Conservation (phyloP, 2,113 vertebrate species). For the Melanerpes aurifrons region DNA sequence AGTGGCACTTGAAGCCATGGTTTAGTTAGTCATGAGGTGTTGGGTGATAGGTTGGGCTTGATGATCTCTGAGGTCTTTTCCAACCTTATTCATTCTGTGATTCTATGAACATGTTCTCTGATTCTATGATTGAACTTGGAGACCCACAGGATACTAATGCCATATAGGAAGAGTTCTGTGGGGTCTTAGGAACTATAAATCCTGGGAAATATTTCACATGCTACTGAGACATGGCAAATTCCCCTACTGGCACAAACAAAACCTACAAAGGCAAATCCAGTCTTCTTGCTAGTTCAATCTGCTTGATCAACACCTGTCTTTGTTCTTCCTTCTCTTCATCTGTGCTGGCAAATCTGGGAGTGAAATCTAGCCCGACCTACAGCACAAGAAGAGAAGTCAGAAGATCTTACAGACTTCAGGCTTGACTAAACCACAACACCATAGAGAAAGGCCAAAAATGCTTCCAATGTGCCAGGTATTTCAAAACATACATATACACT, state of each 20-base stretch:
- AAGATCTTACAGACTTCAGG: neutral
- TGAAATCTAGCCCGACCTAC: conserved; percentile 96
- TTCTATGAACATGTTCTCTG: too few relatives aligned
- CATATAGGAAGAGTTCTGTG: neutral
- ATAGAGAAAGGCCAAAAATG: neutral
- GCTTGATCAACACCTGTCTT: conserved; percentile 88
- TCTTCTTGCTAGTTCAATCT: conserved; percentile 87
- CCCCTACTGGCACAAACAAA: neutral
- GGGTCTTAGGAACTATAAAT: neutral
- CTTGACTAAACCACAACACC: neutral
- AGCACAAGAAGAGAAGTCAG: neutral
- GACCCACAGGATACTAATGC: neutral
- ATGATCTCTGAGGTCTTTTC: too few relatives aligned
- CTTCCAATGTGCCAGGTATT: neutral
- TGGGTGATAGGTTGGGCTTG: too few relatives aligned
- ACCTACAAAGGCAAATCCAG: conserved; percentile 93
- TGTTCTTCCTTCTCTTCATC: conserved; percentile 89
- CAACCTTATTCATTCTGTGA: too few relatives aligned
- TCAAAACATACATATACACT: neutral
- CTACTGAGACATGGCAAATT: neutral
- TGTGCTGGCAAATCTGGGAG: conserved; percentile 84
- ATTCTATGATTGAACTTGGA: neutral
- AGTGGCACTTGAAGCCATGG: too few relatives aligned
- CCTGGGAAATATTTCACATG: neutral
- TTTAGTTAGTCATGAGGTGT: too few relatives aligned